Base-by-base conservation (phyloP, 2,888 invertebrate species). In the Orthosia incerta region DNA sequence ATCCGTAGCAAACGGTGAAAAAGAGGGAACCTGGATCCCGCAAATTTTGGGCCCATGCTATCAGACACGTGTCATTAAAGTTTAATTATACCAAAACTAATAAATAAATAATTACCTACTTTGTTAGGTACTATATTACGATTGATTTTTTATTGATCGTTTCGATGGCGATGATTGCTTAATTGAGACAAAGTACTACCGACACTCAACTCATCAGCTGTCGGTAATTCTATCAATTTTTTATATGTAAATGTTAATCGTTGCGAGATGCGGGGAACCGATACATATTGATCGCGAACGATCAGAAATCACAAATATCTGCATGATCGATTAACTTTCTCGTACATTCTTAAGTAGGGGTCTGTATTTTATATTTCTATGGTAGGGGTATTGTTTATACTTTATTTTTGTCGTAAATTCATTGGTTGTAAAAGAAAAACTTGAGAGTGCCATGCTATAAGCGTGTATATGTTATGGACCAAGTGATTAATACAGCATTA, bases 231-330 rank as follows among this genome's bases (percentile, higher is more conserved):
- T 65, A 69, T 76, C 68, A 50, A 5, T 3, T 31, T 62, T 60
- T 53, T 39, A 12, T 68, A 39, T 26, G 59, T 62, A 31, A 55
- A 71, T 80, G 66, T 61, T 63, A 74, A 71, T 83, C 15, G 57
- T 57, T 69, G 57, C 57, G 16, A 71, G 68, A 74, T 76, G 66
- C 57, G 16, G 16, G 65, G 76, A 79, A 84, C 76, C 65, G 75
- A 80, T 87, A 39, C 68, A 82, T 76, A 82, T 67, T 83, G 62
- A 76, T 83, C 61, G 70, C 39, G 16, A 79, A 83, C 79, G 67
- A 85, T 85, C 75, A 84, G 76, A 81, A 76, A 85, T 73, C 74
- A 77, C 71, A 76, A 66, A 77, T 81, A 65, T 71, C 64, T 78
- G 70, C 78, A 72, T 77, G 31, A 74, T 68, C 56, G 59, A 72